Evolutionary conservation across 2,797 vertebrate genomes (phyloP).

Genomic region (Zalophus californianus): DNA sequence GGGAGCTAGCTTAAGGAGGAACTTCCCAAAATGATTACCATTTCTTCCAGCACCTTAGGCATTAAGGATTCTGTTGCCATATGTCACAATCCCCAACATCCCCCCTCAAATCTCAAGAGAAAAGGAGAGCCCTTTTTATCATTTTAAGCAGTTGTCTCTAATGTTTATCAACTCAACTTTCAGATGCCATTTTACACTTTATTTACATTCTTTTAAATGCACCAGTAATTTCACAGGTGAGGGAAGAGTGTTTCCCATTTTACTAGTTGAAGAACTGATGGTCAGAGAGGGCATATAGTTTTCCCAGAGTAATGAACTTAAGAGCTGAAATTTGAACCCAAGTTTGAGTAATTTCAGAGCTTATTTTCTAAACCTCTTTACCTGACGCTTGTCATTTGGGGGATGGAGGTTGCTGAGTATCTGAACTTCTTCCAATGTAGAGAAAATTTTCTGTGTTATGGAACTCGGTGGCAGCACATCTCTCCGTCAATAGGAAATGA

Average conservation of each 20-base stretch:
- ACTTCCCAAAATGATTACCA: background rate
- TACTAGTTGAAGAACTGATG: background rate
- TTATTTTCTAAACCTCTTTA: background rate
- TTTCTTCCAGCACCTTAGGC: background rate
- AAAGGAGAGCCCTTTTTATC: background rate
- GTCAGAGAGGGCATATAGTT: background rate
- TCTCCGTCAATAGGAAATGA: background rate
- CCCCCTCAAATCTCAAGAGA: background rate
- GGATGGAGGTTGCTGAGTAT: background rate
- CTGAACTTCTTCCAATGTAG: accelerated
- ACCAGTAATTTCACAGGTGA: background rate
- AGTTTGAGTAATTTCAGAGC: background rate
- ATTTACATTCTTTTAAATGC: background rate
- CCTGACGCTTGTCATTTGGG: background rate
- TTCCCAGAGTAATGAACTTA: background rate
- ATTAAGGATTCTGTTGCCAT: background rate
- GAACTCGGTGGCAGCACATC: background rate
- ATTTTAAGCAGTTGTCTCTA: background rate
- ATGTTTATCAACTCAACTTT: background rate
- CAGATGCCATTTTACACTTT: background rate
- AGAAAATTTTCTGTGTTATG: background rate
- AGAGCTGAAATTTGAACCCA: background rate
- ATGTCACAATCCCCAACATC: background rate
- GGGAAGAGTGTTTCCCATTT: background rate
- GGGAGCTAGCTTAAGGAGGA: background rate